These are phyloP conservation scores for Anas platyrhynchos DNA, from an alignment of 2,113 vertebrate species.

Conservation along the genomic window DNA sequence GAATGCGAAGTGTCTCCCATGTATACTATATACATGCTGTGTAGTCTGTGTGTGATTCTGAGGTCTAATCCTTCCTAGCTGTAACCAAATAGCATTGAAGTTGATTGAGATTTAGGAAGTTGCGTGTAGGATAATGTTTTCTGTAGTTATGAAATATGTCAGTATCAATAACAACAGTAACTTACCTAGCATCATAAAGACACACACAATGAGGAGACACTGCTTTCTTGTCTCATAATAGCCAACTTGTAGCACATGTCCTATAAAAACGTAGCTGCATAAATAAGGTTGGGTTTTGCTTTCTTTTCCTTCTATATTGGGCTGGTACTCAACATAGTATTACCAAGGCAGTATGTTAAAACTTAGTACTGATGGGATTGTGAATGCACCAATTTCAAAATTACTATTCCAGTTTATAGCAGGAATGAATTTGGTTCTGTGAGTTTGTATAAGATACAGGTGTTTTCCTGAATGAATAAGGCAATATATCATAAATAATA, in stretches of 20 bases:
- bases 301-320: neutral
- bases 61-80: neutral
- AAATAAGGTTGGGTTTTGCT: neutral
- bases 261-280: neutral
- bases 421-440: neutral
- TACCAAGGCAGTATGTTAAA: neutral
- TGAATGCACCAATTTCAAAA: neutral
- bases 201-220: neutral
- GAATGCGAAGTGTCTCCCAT: accelerated
- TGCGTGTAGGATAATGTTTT: neutral
- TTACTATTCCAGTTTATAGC: neutral
- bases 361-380: neutral
- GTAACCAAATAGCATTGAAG: neutral
- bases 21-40: neutral
- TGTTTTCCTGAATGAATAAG: neutral
- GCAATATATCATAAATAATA: neutral
- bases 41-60: neutral
- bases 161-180: neutral
- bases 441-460: neutral
- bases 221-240: neutral
- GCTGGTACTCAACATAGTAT: neutral
- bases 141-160: neutral
- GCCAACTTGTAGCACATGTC: neutral
- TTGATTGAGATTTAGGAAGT: neutral
- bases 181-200: neutral